These are phyloP conservation scores for Pseudochaenichthys georgianus DNA, from an alignment of 2,797 vertebrate species.

Conservation along the genomic window DNA sequence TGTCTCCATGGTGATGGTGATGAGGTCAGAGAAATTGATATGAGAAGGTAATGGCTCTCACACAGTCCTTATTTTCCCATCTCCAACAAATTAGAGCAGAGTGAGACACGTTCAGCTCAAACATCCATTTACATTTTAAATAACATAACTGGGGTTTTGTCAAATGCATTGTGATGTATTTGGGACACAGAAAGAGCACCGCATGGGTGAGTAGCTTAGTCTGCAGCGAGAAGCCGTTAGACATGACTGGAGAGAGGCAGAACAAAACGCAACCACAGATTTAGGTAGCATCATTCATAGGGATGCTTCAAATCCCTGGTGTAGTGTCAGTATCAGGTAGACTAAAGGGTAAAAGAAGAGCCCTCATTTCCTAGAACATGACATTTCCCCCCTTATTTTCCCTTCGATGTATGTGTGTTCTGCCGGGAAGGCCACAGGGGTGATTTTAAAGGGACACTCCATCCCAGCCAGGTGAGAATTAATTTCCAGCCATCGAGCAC, in stretches of 20 bases:
- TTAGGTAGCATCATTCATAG: slow-evolving; percentile 38
- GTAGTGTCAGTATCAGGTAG: slow-evolving; percentile 41
- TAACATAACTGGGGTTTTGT: slow-evolving; percentile 44
- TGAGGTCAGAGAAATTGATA: slow-evolving; percentile 47
- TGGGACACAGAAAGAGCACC: slow-evolving; percentile 63
- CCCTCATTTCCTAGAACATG: slow-evolving; percentile 9
- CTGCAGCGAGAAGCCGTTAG: slow-evolving; percentile 52
- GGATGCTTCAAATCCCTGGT: slow-evolving; percentile 39
- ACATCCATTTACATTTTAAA: slow-evolving; percentile 53
- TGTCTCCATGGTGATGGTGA: slow-evolving; percentile 64
- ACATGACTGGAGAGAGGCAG: slow-evolving; percentile 39
- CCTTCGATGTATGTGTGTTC: slow-evolving; percentile 8
- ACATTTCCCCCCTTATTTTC: background rate
- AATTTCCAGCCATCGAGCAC: slow-evolving; percentile 66
- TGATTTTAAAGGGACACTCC: slow-evolving; percentile 48
- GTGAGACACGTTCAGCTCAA: slow-evolving; percentile 30
- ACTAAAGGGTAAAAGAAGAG: slow-evolving; percentile 9
- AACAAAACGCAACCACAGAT: slow-evolving; percentile 41
- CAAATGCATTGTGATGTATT: slow-evolving; percentile 81
- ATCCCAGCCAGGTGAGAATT: slow-evolving; percentile 77
- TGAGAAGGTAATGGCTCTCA: slow-evolving; percentile 21
- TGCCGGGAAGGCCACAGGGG: slow-evolving; percentile 25
- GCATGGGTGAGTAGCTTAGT: slow-evolving; percentile 63
- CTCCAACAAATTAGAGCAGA: background rate
- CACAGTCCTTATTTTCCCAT: background rate